phyloP scores from a whole-genome alignment of 2,113 vertebrate species.

The Nestor notabilis region DNA sequence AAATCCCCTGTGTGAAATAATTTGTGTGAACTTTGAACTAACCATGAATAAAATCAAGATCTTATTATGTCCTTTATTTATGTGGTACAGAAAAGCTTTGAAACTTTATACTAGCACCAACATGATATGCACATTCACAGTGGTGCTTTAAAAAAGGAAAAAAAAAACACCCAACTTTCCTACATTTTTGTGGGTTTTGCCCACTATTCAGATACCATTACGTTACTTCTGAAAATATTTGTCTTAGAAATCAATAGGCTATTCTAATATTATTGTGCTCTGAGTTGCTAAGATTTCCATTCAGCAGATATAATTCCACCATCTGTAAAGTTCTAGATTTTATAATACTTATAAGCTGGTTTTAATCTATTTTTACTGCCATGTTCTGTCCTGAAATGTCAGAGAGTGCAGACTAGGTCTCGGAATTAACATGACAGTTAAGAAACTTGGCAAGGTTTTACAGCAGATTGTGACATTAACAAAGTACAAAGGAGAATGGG shows the following conservation, averaged over 20 bases:
- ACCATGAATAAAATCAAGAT: constrained; percentile 72
- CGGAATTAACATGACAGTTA: constrained; percentile 87
- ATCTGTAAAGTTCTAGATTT: constrained; percentile 86
- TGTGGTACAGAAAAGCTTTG: constrained; percentile 69
- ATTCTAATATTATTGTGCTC: constrained; percentile 77
- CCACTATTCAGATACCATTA: neutral
- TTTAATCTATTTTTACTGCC: constrained; percentile 89
- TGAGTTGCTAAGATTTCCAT: constrained; percentile 73
- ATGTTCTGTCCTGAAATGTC: constrained; percentile 88
- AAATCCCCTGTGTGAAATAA: constrained; percentile 74
- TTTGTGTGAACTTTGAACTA: constrained; percentile 76
- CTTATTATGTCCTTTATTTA: constrained; percentile 70
- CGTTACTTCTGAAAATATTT: constrained; percentile 76
- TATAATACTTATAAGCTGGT: constrained; percentile 87
- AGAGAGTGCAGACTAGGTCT: constrained; percentile 83
- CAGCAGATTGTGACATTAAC: constrained; percentile 87
- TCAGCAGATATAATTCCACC: constrained; percentile 79
- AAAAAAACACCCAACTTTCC: neutral
- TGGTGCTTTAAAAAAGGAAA: constrained; percentile 32
- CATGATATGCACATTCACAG: constrained; percentile 15
- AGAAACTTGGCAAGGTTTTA: constrained; percentile 84
- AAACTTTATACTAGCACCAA: constrained; percentile 57
- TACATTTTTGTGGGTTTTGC: constrained; percentile 25
- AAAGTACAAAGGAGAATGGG: constrained; percentile 82
- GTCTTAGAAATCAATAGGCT: constrained; percentile 75